Evolutionary conservation across 92 coral and sea anemone genomes (phyloP), one percentile per base, ranked within the genome.

Genomic region (Porites divaricata): DNA sequence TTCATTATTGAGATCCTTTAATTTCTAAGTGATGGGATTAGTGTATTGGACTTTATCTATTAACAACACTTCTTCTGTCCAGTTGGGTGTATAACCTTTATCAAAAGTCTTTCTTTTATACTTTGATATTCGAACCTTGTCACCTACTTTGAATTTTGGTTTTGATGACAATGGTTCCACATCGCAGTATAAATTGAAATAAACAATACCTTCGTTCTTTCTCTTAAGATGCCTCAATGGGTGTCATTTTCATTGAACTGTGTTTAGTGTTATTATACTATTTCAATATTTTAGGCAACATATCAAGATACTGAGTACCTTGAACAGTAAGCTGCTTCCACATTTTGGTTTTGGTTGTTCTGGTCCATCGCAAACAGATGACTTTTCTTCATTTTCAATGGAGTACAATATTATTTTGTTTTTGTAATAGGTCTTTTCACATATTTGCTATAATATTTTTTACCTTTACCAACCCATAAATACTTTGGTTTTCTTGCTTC

Each of bases 401-500:
- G 82, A 24, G 24, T 72, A 83, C 8, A 83, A 6, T n/a, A 7
- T 73, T 23, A 20, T 75, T 8, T 10, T 53, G 68, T 53, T 81
- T 78, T 22, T 59, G 2, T 28, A 83, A 57, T 6, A 83, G 50
- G 5, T 84, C 85, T 62, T 75, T 75, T 57, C 8, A 84, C 1
- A 75, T 73, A 57, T 26, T 83, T 53, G 21, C 53, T 83, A 58
- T 73, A 73, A 19, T 73, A 83, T 49, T 83, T 81, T n/a, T 21
- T 53, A 35, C 81, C 87, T 22, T 83, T 73, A 48, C 74, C 87
- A 2, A 9, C 8, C 88, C 88, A 75, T 21, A 75, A 35, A 63
- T 74, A 62, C 45, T 35, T 35, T 35, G 45, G 45, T 35, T 35
- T 35, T 35, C 45, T 35, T 35, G 5, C 45, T 35, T 66, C 54